Base-by-base conservation (phyloP, 2,888 invertebrate species). In the Hydriomena furcata region DNA sequence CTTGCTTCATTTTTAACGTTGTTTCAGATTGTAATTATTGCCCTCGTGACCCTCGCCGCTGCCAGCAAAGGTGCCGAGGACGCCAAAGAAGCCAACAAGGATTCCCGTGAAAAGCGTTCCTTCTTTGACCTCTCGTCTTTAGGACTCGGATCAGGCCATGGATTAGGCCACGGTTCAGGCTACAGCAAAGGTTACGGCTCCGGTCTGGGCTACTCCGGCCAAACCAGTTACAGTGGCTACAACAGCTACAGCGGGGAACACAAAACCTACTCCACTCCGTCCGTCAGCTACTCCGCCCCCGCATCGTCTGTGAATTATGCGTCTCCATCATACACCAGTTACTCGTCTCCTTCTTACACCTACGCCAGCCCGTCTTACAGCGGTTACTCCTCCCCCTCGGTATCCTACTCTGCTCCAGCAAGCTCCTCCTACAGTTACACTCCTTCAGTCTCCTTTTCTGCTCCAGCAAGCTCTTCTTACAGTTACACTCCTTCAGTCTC, bases 51-150 rank as follows among this genome's bases (percentile, higher is more conserved):
- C 25, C 42, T 63, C n/a, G 69, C 60, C 7, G 47, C 62, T 12
- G 63, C 61, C 28, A 45, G 1, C 24, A 30, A 51, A 7, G 44
- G 13, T 20, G 30, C 23, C 25, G 24, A 34, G n/a, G 32, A 44
- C 4, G 25, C 11, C 8, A 47, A 38, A 7, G 35, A 32, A 8
- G 55, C 58, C 37, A 69, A 67, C 7, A 61, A 67, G 42, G 60
- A 69, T 8, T 54, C 54, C 2, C 79, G 78, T 2, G 63, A 62
- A 24, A 81, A 80, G 66, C 76, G 81, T 35, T 74, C 73, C 45
- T 66, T 66, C 53, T 58, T 70, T 45, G 68, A 66, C 11, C 23
- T 48, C 25, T 17, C 17, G 23, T 11, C 28, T 28, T 6, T 32
- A 6, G 52, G 52, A 52, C 21, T 45, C 23, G 46, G 55, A n/a